A percentile compares a stretch with the other conserved stretches of the same genome.
Conservation (phyloP, 30 jellyfish, hydroid and myxozoan genomes). For the Pelagia noctiluca region DNA sequence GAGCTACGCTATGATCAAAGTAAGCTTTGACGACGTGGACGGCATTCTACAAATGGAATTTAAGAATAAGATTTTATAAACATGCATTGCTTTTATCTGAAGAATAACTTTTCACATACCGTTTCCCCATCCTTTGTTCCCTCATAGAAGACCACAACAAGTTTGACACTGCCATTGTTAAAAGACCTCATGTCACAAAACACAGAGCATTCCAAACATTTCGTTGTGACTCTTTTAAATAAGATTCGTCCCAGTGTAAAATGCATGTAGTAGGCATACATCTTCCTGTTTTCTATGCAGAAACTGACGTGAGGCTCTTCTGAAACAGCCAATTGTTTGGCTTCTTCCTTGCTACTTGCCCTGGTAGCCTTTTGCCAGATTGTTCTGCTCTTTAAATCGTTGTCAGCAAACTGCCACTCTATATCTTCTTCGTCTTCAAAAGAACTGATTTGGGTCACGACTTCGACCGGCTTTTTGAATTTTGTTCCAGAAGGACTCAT, state of each 20-base stretch:
- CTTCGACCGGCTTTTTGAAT: constrained; percentile 26
- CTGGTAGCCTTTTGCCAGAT: constrained; percentile 27
- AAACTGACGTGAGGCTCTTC: constrained; percentile 34
- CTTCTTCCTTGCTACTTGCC: constrained; percentile 18
- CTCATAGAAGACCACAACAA: constrained; percentile 14
- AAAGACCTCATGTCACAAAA: background rate
- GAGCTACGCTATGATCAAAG: too few relatives aligned
- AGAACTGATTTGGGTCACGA: background rate
- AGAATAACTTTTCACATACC: too few relatives aligned
- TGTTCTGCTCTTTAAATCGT: background rate
- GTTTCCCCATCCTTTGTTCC: background rate
- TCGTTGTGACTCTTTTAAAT: background rate
- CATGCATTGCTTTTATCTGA: too few relatives aligned
- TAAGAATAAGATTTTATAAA: too few relatives aligned
- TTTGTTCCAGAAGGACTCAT: constrained; percentile 17
- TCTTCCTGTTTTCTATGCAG: background rate
- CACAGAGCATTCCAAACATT: background rate
- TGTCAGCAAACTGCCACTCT: constrained; percentile 21
- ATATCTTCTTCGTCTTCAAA: background rate
- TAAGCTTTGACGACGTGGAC: too few relatives aligned
- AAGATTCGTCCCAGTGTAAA: constrained; percentile 22
- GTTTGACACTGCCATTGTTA: background rate
- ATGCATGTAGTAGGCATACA: constrained; percentile 36
- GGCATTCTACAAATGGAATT: too few relatives aligned
- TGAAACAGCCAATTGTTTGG: background rate